Conservation (phyloP, 2,888 invertebrate genomes). For the Ornithoptera priamus region DNA sequence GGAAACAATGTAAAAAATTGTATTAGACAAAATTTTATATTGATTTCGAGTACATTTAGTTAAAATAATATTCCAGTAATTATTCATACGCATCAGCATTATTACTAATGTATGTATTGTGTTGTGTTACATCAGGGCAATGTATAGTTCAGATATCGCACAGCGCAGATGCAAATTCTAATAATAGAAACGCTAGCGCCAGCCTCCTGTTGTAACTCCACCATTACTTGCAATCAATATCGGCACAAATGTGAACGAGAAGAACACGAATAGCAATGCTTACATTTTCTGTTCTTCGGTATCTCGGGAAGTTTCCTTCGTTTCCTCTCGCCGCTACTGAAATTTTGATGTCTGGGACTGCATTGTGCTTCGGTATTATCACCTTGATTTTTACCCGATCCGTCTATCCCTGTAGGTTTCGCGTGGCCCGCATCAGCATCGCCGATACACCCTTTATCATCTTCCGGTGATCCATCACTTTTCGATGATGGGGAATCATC, state of each 20-base stretch:
- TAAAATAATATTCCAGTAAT: too few relatives aligned
- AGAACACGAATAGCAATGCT: constrained; percentile 50
- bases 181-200: constrained; percentile 30
- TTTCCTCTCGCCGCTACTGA: constrained; percentile 81
- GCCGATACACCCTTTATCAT: constrained; percentile 80
- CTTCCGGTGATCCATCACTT: constrained; percentile 84
- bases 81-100: background rate
- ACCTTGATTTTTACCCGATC: constrained; percentile 51
- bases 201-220: constrained; percentile 1
- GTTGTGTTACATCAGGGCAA: background rate
- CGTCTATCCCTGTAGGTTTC: constrained; percentile 40
- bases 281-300: constrained; percentile 93
- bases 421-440: constrained; percentile 64
- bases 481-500: constrained; percentile 91
- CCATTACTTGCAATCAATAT: background rate
- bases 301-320: constrained; percentile 93
- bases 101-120: background rate
- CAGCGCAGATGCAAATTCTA: constrained; percentile 45
- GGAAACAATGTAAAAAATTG: too few relatives aligned
- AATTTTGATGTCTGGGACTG: constrained; percentile 64
- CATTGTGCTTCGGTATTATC: constrained; percentile 55
- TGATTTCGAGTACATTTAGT: too few relatives aligned
- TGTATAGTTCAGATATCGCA: constrained; percentile 33
- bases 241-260: constrained; percentile 1
- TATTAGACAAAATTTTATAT: too few relatives aligned